A percentile compares a stretch with the other conserved stretches of the same genome.
phyloP scores from a whole-genome alignment of 2,888 invertebrate genomes.

The Cynaeus angustus region DNA sequence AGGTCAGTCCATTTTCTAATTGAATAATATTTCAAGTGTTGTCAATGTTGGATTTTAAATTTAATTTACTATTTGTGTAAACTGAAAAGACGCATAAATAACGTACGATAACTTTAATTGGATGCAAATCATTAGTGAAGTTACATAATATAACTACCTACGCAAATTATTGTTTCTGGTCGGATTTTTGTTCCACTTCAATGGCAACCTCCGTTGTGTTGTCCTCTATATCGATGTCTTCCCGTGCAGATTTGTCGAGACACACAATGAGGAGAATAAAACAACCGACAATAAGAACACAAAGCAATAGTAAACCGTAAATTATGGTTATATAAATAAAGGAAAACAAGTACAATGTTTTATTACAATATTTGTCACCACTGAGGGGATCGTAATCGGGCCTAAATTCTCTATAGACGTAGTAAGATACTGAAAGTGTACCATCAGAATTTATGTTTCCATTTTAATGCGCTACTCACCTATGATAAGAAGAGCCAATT shows the following conservation, averaged over 20 bases:
- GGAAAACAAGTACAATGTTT: slow-evolving; percentile 64
- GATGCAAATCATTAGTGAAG: too few relatives aligned
- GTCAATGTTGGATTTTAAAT: too few relatives aligned
- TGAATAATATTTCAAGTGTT: too few relatives aligned
- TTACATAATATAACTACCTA: too few relatives aligned
- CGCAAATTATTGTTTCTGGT: background rate
- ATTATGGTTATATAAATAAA: slow-evolving; percentile 61
- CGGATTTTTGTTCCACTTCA: slow-evolving; percentile 13
- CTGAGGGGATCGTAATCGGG: slow-evolving; percentile 59
- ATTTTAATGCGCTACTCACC: slow-evolving; percentile 30
- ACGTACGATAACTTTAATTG: too few relatives aligned
- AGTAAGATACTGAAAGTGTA: slow-evolving; percentile 62
- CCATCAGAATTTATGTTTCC: too few relatives aligned
- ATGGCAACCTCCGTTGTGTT: slow-evolving; percentile 14
- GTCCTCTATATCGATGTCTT: slow-evolving; percentile 11
- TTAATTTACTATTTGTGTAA: too few relatives aligned
- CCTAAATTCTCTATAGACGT: slow-evolving; percentile 64
- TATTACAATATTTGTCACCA: slow-evolving; percentile 61
- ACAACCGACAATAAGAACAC: slow-evolving; percentile 19
- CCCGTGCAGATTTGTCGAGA: slow-evolving; percentile 15
- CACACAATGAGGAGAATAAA: slow-evolving; percentile 23
- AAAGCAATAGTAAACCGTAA: slow-evolving; percentile 51
- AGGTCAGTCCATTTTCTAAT: too few relatives aligned
- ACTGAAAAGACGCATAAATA: too few relatives aligned
- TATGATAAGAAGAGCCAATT: slow-evolving; percentile 30